Evolutionary conservation across 2,113 vertebrate species (phyloP).

Genomic region (Catharus bicknelli): DNA sequence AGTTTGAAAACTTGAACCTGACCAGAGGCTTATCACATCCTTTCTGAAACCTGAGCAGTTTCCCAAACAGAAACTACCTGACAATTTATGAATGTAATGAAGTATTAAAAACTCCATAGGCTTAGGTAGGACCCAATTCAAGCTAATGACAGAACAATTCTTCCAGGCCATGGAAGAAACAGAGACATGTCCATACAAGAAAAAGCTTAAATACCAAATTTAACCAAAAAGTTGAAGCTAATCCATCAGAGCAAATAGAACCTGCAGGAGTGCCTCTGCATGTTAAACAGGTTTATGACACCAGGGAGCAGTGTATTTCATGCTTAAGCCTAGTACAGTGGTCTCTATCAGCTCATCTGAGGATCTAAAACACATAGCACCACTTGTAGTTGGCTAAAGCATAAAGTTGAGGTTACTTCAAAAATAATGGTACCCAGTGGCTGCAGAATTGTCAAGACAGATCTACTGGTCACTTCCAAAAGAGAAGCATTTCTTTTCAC

Average conservation of each 20-base stretch:
- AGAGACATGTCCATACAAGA: background rate
- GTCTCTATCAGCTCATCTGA: background rate
- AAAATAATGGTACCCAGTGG: background rate
- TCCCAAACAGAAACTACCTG: background rate
- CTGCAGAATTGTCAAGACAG: background rate
- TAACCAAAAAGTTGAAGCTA: background rate
- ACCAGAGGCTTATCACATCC: background rate
- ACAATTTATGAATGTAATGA: background rate
- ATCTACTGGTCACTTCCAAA: background rate
- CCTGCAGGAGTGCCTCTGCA: background rate
- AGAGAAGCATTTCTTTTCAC: background rate
- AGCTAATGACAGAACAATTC: background rate
- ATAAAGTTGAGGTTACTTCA: background rate
- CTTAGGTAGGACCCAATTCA: background rate
- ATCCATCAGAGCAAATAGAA: background rate
- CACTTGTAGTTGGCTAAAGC: background rate
- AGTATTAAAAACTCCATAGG: background rate
- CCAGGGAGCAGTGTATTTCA: background rate
- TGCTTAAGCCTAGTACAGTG: background rate
- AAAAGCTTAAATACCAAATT: background rate
- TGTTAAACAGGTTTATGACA: background rate
- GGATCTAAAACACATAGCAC: background rate
- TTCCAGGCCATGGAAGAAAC: background rate
- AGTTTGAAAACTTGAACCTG: background rate
- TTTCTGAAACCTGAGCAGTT: background rate